These are phyloP conservation scores for Nyctereutes procyonoides DNA, from an alignment of 2,113 vertebrate genomes.

Conservation along the genomic window DNA sequence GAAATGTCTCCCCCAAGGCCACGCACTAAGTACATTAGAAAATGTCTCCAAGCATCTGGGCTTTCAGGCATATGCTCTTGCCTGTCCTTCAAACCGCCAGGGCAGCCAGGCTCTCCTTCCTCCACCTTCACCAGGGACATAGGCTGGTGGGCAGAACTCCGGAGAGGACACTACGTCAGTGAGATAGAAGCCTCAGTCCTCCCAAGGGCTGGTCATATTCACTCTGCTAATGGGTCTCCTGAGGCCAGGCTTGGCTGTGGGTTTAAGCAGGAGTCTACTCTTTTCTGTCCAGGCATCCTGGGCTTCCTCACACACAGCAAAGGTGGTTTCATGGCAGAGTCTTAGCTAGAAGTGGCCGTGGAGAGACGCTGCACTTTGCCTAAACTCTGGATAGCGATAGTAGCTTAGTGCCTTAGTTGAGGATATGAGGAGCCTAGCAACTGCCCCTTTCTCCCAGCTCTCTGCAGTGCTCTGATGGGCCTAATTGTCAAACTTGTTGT, in stretches of 20 bases:
- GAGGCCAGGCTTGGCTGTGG: background rate
- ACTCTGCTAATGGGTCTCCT: constrained; percentile 13
- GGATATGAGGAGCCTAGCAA: rapidly evolving
- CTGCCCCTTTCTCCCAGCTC: background rate
- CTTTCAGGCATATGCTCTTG: background rate
- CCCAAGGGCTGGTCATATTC: background rate
- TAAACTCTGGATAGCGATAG: background rate
- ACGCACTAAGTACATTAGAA: background rate
- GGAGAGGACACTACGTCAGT: background rate
- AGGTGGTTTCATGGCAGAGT: background rate
- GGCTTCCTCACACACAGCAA: background rate
- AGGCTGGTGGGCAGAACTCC: background rate
- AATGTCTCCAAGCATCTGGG: background rate
- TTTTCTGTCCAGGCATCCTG: background rate
- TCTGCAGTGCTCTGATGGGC: background rate
- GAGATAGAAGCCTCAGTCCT: background rate
- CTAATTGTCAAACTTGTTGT: constrained; percentile 69
- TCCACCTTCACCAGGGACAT: background rate
- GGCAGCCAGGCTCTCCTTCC: background rate
- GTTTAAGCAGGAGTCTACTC: background rate
- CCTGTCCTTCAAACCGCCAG: background rate
- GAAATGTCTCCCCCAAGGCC: background rate
- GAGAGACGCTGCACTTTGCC: background rate
- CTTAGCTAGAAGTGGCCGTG: background rate
- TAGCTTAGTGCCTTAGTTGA: background rate